Evolutionary conservation across 2,113 vertebrate species (phyloP), one percentile per base, ranked within the genome.

Genomic region (Serilophus lunatus): DNA sequence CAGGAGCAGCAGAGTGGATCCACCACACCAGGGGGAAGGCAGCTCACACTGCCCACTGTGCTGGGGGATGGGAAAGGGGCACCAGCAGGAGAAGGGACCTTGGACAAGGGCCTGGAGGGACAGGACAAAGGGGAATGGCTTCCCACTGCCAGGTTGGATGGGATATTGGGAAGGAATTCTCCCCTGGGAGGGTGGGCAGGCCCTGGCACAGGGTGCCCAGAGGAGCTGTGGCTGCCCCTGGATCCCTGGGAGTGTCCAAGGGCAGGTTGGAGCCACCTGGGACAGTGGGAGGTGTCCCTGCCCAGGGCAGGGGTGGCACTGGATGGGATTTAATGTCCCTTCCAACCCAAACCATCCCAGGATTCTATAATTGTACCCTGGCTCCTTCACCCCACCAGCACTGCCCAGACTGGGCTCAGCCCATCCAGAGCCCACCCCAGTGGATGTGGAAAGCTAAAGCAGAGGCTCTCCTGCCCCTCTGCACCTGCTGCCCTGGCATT

Each of bases 401-500:
- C 19, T 4, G 16, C 64, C 66, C 31, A 3, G n/a, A 3, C 10
- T 2, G 4, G 12, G 65, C 51, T 61, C 9, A 2, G 66, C 49
- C 25, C 57, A 12, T 1, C 70, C 70, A 9, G 13, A 1, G 6
- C 45, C 40, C 51, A 9, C 3, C 0, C 13, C 70, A 53, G 38
- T 56, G 16, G 25, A 10, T 3, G 16, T 0, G 0, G 33, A 22
- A 40, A 51, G 20, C 23, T 3, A 26, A 36, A 60, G 7, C 61
- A 59, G 44, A 9, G 7, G 16, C 44, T 22, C 45, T 22, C 20
- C 53, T 23, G 36, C 35, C 54, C 44, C 13, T 10, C 14, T 25
- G 5, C 2, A 10, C 23, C 0, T 0, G 0, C 36, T 50, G 42
- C 53, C 66, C 64, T 12, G n/a, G 24, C 15, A 2, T 12, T 49